Conservation (phyloP, 2,888 invertebrate genomes). For the Rambutsinella grinnellia region DNA sequence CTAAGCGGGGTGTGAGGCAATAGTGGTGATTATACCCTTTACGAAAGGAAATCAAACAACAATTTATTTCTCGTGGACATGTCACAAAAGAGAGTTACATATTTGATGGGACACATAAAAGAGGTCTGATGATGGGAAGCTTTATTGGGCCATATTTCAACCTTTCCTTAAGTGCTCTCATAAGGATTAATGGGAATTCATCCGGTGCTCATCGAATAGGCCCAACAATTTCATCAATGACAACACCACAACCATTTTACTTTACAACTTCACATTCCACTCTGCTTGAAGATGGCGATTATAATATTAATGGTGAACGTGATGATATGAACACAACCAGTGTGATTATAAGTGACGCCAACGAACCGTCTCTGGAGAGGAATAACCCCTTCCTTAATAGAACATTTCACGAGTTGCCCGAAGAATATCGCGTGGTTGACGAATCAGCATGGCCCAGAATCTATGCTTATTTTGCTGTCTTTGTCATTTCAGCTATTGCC, state of each 20-base stretch:
- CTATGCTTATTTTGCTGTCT: constrained; percentile 43
- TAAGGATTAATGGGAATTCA: constrained; percentile 2
- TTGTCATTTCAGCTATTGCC: constrained; percentile 50
- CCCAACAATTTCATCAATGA: not conserved
- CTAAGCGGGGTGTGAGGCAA: no score
- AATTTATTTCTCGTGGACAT: no score
- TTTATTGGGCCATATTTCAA: constrained; percentile 24
- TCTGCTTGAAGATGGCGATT: not conserved
- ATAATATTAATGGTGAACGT: not conserved
- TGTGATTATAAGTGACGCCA: not conserved
- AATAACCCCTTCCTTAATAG: not conserved
- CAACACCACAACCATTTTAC: constrained; percentile 1
- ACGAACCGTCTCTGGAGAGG: not conserved
- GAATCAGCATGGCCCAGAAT: constrained; percentile 50
- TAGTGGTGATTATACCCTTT: no score
- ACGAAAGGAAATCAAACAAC: no score
- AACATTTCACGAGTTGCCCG: constrained; percentile 24
- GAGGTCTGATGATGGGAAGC: constrained; percentile 7
- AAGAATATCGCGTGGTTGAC: constrained; percentile 32
- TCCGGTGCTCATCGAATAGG: not conserved
- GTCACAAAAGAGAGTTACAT: no score
- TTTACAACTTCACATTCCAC: no score
- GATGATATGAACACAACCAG: not conserved
- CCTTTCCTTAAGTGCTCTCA: constrained; percentile 6
- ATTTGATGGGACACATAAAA: no score